Conservation (phyloP, 2,888 invertebrate species). For the Aleiodes alternator region DNA sequence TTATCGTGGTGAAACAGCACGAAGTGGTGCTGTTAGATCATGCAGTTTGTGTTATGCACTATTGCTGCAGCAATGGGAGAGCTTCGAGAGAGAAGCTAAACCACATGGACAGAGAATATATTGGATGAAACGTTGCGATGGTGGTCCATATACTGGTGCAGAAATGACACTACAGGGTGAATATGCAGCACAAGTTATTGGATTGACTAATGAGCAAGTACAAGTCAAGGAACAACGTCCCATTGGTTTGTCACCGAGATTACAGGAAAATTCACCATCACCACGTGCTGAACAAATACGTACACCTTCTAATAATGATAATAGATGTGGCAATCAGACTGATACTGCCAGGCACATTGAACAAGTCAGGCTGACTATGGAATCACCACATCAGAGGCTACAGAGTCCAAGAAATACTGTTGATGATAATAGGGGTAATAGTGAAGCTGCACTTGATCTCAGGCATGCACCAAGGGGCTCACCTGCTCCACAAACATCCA, state of each 20-base stretch:
- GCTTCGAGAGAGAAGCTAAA: slow-evolving; percentile 89
- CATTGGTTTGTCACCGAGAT: slow-evolving; percentile 70
- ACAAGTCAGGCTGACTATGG: slow-evolving; percentile 70
- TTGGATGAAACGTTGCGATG: slow-evolving; percentile 94
- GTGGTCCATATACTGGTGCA: slow-evolving; percentile 92
- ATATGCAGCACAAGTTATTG: slow-evolving; percentile 93
- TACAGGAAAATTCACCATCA: slow-evolving; percentile 68
- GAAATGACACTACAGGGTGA: slow-evolving; percentile 94
- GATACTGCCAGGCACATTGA: slow-evolving; percentile 69
- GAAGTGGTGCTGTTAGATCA: slow-evolving; percentile 79
- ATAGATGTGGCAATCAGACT: slow-evolving; percentile 67
- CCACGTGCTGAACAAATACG: slow-evolving; percentile 68
- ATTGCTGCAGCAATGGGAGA: slow-evolving; percentile 93
- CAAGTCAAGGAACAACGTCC: slow-evolving; percentile 61
- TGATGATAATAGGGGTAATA: slow-evolving; percentile 66
- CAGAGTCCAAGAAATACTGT: slow-evolving; percentile 69
- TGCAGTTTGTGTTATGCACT: slow-evolving; percentile 92
- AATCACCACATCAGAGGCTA: slow-evolving; percentile 71
- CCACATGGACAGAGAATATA: slow-evolving; percentile 92
- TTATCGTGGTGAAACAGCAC: slow-evolving; percentile 77
- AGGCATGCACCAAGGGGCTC: slow-evolving; percentile 70
- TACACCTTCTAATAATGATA: slow-evolving; percentile 69
- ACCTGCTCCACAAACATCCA: slow-evolving; percentile 66
- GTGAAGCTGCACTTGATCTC: slow-evolving; percentile 69
- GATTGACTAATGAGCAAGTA: slow-evolving; percentile 80